A percentile compares a stretch with the other conserved stretches of the same genome.
phyloP scores from a whole-genome alignment of 2,113 vertebrate genomes.

The Sylvietta virens region DNA sequence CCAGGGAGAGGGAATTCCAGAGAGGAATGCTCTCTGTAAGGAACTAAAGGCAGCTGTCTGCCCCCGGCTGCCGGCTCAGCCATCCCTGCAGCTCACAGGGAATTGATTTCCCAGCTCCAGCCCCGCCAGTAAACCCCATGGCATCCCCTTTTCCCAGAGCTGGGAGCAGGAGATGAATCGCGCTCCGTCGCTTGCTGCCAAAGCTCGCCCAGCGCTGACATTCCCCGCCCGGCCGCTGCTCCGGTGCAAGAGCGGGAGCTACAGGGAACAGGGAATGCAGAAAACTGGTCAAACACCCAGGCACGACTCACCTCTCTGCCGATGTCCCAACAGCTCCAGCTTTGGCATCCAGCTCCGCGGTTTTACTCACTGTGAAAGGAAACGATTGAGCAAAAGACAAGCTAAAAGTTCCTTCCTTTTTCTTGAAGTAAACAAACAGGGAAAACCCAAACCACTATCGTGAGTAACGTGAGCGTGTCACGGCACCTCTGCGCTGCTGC shows the following conservation, averaged over 20 bases:
- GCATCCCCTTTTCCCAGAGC: neutral
- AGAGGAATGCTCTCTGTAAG: no score
- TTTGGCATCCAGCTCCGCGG: neutral
- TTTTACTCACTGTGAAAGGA: neutral
- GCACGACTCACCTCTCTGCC: neutral
- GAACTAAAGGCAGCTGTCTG: neutral
- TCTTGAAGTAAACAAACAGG: neutral
- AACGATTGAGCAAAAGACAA: neutral
- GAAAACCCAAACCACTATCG: neutral
- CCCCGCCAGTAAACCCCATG: accelerated
- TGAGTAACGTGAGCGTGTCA: accelerated
- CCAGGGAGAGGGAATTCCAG: neutral
- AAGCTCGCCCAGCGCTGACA: neutral
- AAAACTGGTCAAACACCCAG: accelerated
- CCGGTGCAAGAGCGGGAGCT: accelerated
- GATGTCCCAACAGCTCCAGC: neutral
- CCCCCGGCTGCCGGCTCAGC: neutral
- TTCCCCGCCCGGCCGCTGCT: neutral
- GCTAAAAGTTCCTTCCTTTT: neutral
- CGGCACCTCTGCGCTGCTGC: neutral
- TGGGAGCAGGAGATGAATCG: neutral
- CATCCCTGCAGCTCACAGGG: neutral
- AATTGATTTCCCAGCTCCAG: neutral
- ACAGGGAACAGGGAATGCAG: accelerated
- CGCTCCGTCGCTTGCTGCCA: neutral